Conservation (phyloP, 2,797 vertebrate genomes). For the Apodemus agrarius region DNA sequence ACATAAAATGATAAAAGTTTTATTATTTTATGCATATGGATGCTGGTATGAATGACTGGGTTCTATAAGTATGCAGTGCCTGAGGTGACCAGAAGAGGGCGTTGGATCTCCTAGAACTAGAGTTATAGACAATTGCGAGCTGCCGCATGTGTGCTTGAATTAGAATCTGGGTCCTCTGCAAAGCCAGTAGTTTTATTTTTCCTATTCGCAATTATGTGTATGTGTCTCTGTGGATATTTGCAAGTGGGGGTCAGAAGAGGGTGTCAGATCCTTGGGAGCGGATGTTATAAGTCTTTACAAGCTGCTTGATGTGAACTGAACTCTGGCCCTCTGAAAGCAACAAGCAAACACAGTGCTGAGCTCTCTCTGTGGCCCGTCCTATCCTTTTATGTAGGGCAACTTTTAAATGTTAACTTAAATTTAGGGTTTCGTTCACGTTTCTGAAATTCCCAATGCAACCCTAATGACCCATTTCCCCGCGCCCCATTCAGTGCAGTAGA, state of each 20-base stretch:
- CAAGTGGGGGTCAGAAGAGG: background rate
- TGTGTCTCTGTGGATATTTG: background rate
- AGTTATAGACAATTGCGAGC: background rate
- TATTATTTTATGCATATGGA: background rate
- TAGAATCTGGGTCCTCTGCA: background rate
- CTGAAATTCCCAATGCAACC: background rate
- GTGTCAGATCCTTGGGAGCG: background rate
- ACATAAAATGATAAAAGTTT: no score
- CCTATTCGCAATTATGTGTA: background rate
- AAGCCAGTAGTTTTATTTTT: background rate
- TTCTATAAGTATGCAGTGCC: background rate
- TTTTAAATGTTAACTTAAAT: constrained; percentile 13
- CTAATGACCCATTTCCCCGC: background rate
- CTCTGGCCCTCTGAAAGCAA: background rate
- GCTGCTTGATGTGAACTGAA: background rate
- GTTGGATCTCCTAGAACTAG: background rate
- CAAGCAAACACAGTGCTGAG: background rate
- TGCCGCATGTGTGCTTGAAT: background rate
- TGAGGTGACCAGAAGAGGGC: background rate
- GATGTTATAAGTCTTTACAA: background rate
- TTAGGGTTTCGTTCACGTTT: constrained; percentile 16
- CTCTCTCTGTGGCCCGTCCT: background rate
- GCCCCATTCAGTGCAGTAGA: constrained; percentile 38
- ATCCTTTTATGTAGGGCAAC: constrained; percentile 6
- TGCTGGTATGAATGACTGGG: background rate